Conservation (phyloP, 2,888 invertebrate genomes). For the Vanessa cardui region DNA sequence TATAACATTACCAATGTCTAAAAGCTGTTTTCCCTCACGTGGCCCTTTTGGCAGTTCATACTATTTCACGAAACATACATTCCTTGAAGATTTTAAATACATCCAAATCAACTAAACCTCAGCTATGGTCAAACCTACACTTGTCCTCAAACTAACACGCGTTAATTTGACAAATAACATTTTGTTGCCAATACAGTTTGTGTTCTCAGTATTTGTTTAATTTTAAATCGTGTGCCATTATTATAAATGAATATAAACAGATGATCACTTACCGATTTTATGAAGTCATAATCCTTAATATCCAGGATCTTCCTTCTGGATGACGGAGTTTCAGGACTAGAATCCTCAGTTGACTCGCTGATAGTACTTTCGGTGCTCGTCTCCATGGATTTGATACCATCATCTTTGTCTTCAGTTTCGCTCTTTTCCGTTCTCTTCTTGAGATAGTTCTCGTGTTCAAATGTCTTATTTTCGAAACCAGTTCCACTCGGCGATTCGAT, state of each 20-base stretch:
- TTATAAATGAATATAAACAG: slow-evolving; percentile 9
- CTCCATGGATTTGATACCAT: slow-evolving; percentile 73
- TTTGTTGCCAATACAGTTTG: slow-evolving; percentile 31
- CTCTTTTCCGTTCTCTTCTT: slow-evolving; percentile 72
- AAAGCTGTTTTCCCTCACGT: too few relatives aligned
- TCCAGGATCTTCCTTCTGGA: slow-evolving; percentile 66
- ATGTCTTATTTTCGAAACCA: slow-evolving; percentile 76
- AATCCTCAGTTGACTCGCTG: slow-evolving; percentile 70
- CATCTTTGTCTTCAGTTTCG: slow-evolving; percentile 58
- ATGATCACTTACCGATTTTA: slow-evolving; percentile 67
- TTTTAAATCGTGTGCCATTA: slow-evolving; percentile 23
- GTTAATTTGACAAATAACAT: background rate
- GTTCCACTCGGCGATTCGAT: slow-evolving; percentile 76
- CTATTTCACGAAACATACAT: too few relatives aligned
- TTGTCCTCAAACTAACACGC: too few relatives aligned
- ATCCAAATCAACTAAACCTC: too few relatives aligned
- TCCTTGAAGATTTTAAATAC: too few relatives aligned
- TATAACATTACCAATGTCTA: too few relatives aligned
- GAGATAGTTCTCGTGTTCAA: slow-evolving; percentile 76
- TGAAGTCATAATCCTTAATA: slow-evolving; percentile 65
- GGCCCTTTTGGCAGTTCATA: too few relatives aligned
- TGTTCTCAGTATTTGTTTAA: background rate
- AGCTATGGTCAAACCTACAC: too few relatives aligned
- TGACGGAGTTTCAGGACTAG: slow-evolving; percentile 69
- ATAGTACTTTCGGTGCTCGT: slow-evolving; percentile 75